These are phyloP conservation scores for Scaptomyza montana DNA, from an alignment of 1,140 invertebrate species.

Conservation along the genomic window DNA sequence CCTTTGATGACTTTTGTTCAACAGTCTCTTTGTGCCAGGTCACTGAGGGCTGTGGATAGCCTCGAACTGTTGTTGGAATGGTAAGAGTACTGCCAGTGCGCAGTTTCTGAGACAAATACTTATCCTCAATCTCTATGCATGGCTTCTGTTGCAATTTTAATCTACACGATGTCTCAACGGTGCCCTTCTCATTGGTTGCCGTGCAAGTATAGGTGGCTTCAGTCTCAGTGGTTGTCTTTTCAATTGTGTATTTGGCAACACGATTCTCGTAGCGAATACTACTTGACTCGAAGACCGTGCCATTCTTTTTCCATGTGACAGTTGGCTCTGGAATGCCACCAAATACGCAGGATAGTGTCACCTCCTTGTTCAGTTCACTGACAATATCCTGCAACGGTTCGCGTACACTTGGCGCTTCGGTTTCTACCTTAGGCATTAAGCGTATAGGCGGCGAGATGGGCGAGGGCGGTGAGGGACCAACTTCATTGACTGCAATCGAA, in stretches of 20 bases:
- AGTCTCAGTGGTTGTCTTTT: constrained; percentile 87
- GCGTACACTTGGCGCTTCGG: constrained; percentile 86
- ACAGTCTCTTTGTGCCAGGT: constrained; percentile 87
- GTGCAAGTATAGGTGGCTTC: constrained; percentile 89
- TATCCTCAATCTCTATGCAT: constrained; percentile 86
- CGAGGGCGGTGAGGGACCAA: constrained; percentile 87
- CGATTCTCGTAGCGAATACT: constrained; percentile 89
- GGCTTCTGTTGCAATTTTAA: constrained; percentile 89
- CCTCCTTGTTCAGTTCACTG: constrained; percentile 85
- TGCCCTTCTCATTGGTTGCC: constrained; percentile 90
- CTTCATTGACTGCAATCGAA: constrained; percentile 90
- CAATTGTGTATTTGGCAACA: constrained; percentile 89
- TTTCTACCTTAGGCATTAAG: constrained; percentile 84
- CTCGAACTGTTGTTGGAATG: constrained; percentile 86
- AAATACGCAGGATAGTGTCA: constrained; percentile 90
- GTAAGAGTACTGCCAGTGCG: constrained; percentile 87
- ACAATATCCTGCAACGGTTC: constrained; percentile 87
- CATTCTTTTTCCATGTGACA: constrained; percentile 90
- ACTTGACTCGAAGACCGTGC: constrained; percentile 85
- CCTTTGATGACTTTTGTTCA: constrained; percentile 84
- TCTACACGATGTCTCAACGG: constrained; percentile 88
- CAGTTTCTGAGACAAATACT: constrained; percentile 86
- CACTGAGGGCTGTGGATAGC: constrained; percentile 88
- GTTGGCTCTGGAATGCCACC: constrained; percentile 93
- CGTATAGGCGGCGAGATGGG: constrained; percentile 85